A percentile compares a stretch with the other conserved stretches of the same genome.
phyloP scores from a whole-genome alignment of 2,888 invertebrate species.

The Tiphia femorata region DNA sequence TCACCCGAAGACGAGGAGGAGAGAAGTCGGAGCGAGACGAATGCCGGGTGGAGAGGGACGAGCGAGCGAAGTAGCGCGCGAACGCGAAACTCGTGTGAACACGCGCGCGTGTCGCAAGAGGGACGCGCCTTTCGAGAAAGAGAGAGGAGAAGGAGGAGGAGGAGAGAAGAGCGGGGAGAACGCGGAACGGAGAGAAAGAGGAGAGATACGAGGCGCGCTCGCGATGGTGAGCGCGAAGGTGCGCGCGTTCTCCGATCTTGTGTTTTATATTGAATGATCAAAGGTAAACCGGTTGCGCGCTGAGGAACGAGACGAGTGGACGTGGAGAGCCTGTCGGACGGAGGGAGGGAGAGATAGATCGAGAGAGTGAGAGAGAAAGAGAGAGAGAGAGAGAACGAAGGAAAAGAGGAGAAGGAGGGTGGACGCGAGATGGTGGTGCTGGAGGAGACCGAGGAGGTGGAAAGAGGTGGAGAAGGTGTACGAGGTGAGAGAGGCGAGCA shows the following conservation, averaged over 20 bases:
- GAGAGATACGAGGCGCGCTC: slow-evolving; percentile 8
- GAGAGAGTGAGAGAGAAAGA: slow-evolving; percentile 19
- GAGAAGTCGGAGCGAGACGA: neutral
- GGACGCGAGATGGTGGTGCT: no score
- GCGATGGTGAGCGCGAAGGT: slow-evolving; percentile 17
- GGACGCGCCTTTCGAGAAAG: slow-evolving; percentile 3
- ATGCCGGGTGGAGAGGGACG: neutral
- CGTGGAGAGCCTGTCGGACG: slow-evolving; percentile 19
- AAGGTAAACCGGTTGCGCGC: slow-evolving; percentile 64
- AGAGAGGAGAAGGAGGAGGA: slow-evolving; percentile 1
- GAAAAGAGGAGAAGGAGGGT: slow-evolving; percentile 25
- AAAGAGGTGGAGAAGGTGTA: slow-evolving; percentile 24
- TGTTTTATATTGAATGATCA: slow-evolving; percentile 62
- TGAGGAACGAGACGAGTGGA: slow-evolving; percentile 36
- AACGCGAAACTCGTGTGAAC: slow-evolving; percentile 1
- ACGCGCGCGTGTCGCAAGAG: slow-evolving; percentile 21
- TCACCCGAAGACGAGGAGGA: neutral
- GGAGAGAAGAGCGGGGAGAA: neutral
- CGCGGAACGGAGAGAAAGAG: slow-evolving; percentile 13
- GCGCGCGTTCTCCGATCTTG: slow-evolving; percentile 46
- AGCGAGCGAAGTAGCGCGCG: slow-evolving; percentile 1
- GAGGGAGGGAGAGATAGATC: slow-evolving; percentile 9
- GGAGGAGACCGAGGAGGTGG: slow-evolving; percentile 28
- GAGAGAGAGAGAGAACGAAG: slow-evolving; percentile 23
- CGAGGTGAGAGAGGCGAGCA: slow-evolving; percentile 39